A percentile compares a stretch with the other conserved stretches of the same genome.
These are phyloP conservation scores for Ellobius talpinus DNA, from an alignment of 2,113 vertebrate genomes.

Conservation along the genomic window DNA sequence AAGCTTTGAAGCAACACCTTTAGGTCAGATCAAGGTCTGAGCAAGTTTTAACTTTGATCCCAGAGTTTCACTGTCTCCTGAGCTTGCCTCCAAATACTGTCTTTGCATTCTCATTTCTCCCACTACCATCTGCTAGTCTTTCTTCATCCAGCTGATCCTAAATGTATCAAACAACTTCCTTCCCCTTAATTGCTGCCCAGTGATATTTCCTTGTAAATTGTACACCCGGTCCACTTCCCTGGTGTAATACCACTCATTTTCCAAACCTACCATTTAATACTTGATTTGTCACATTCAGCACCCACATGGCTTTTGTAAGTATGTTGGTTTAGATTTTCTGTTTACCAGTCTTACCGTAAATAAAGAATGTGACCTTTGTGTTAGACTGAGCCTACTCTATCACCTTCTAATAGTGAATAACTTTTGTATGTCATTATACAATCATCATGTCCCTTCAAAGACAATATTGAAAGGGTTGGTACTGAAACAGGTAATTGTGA, in stretches of 20 bases:
- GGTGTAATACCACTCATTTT: conserved; percentile 75
- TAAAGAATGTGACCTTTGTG: conserved; percentile 26
- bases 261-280: conserved; percentile 71
- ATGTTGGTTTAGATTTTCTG: conserved; percentile 52
- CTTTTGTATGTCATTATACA: neutral
- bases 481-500: neutral
- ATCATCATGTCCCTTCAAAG: neutral
- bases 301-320: conserved; percentile 24
- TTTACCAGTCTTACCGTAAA: conserved; percentile 39
- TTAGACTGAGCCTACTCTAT: neutral
- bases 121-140: conserved; percentile 57
- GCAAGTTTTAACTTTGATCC: neutral
- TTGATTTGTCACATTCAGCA: conserved; percentile 57
- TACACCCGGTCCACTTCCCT: conserved; percentile 61
- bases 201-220: conserved; percentile 73
- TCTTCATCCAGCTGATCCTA: conserved; percentile 68
- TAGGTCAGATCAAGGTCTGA: neutral
- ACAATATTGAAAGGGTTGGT: neutral
- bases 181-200: conserved; percentile 67
- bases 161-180: conserved; percentile 75
- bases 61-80: neutral
- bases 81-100: neutral
- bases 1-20: neutral
- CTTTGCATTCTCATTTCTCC: neutral
- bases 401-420: neutral